Evolutionary conservation across 2,888 invertebrate genomes (phyloP).

Genomic region (Augochlorella aurata): DNA sequence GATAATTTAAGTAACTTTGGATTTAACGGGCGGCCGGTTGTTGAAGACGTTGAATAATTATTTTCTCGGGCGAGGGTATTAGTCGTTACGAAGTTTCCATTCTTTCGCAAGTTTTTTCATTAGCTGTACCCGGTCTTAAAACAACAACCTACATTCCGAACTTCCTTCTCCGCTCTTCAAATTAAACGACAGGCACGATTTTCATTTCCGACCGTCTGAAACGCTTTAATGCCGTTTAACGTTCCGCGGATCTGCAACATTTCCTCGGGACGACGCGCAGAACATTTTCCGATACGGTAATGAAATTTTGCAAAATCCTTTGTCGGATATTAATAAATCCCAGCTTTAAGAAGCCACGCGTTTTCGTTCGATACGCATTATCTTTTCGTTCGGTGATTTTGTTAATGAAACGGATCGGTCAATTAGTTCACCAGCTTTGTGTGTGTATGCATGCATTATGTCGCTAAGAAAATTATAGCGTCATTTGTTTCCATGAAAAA

Average conservation of each 20-base stretch:
- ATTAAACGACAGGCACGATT: slow-evolving; percentile 5
- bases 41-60: slow-evolving; percentile 2
- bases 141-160: not conserved
- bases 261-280: not conserved
- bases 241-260: not conserved
- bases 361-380: no score
- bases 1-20: slow-evolving; percentile 16
- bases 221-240: not conserved
- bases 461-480: no score
- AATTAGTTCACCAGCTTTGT: no score
- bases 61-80: slow-evolving; percentile 5
- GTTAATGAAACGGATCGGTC: no score
- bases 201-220: not conserved
- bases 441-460: no score
- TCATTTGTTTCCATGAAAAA: no score
- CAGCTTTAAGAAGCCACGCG: no score
- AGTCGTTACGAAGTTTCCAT: slow-evolving; percentile 8
- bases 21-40: not conserved
- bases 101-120: slow-evolving; percentile 11
- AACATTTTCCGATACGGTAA: no score
- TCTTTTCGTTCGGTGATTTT: no score
- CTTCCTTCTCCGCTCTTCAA: not conserved
- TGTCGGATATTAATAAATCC: no score
- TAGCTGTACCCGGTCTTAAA: not conserved
- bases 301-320: no score